Percentiles rank a stretch among this genome's conserved stretches.
Conservation (phyloP, 2,113 vertebrate species). For the Tursiops truncatus region DNA sequence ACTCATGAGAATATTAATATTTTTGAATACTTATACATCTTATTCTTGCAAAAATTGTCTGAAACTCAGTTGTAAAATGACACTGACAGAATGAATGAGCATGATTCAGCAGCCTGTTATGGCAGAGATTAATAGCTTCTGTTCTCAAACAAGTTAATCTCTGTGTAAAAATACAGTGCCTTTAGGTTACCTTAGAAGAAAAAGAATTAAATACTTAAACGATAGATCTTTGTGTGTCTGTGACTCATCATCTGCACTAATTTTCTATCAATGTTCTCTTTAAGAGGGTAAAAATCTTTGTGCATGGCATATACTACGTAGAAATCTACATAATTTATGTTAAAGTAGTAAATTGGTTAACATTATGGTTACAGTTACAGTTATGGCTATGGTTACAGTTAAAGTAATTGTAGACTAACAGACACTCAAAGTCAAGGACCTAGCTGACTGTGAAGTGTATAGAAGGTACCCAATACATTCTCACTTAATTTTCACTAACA, state of each 20-base stretch:
- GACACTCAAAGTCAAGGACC: neutral
- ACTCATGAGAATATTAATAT: constrained; percentile 58
- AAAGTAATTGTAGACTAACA: neutral
- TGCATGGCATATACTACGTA: neutral
- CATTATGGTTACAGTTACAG: neutral
- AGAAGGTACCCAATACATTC: neutral
- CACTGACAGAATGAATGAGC: constrained; percentile 47
- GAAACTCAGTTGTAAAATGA: constrained; percentile 44
- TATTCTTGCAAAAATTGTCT: constrained; percentile 42
- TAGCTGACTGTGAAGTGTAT: neutral
- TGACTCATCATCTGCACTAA: neutral
- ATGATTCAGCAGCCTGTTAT: constrained; percentile 51
- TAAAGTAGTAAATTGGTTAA: neutral
- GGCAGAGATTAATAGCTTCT: constrained; percentile 66
- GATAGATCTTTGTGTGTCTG: neutral
- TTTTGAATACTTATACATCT: neutral
- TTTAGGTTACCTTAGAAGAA: constrained; percentile 64
- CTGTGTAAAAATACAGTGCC: constrained; percentile 45
- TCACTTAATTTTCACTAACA: constrained; percentile 20
- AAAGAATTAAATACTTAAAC: constrained; percentile 56
- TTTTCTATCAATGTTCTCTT: neutral
- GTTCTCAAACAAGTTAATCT: constrained; percentile 59
- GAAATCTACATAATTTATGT: neutral
- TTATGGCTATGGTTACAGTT: neutral
- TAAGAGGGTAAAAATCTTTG: neutral